Evolutionary conservation across 2,888 invertebrate genomes (phyloP).

Genomic region (Oligia strigilis): DNA sequence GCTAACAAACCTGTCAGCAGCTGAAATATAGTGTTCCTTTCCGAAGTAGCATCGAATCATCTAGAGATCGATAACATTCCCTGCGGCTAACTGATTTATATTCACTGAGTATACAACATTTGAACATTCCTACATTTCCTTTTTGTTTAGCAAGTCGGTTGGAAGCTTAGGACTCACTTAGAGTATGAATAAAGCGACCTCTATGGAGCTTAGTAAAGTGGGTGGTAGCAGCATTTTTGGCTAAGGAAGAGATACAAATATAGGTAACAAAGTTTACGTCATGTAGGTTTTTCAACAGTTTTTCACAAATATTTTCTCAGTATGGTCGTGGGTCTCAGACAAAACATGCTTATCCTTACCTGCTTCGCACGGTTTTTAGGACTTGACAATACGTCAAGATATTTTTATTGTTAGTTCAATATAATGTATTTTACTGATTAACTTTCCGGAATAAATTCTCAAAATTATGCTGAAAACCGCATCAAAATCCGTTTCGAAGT

Average conservation of each 20-base stretch:
- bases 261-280: neutral
- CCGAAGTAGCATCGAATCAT: conserved; percentile 52
- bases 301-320: no score
- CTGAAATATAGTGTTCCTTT: conserved; percentile 41
- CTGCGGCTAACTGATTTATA: conserved; percentile 63
- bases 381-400: neutral
- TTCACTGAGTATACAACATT: conserved; percentile 55
- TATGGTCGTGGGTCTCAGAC: neutral
- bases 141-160: conserved; percentile 53
- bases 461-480: neutral
- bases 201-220: neutral
- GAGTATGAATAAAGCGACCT: conserved; percentile 7
- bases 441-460: neutral
- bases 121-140: conserved; percentile 45
- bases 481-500: neutral
- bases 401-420: neutral
- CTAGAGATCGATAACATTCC: conserved; percentile 39
- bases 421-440: neutral
- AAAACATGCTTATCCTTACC: neutral
- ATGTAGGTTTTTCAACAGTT: neutral
- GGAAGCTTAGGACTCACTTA: conserved; percentile 13
- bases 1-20: conserved; percentile 41
- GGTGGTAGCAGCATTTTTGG: neutral
- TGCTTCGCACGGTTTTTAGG: neutral
- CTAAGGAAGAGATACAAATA: neutral